These are phyloP conservation scores for Sphyrna mokarran DNA, from an alignment of 2,113 vertebrate species.

Conservation along the genomic window DNA sequence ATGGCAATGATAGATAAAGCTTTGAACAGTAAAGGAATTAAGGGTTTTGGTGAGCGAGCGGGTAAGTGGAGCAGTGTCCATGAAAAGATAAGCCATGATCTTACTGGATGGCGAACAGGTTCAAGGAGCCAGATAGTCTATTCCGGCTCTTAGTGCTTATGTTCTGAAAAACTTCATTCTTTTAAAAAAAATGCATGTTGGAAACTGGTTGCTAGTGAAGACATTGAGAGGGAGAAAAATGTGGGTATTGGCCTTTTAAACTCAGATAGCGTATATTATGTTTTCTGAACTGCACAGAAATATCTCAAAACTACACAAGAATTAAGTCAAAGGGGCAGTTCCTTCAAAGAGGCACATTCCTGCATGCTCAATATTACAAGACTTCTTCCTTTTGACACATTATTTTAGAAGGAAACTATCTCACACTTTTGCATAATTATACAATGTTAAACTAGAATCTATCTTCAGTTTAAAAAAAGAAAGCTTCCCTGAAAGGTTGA, in stretches of 20 bases:
- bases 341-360: neutral
- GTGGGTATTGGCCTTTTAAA: no score
- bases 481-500: neutral
- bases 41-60: no score
- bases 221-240: neutral
- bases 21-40: no score
- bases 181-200: neutral
- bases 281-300: neutral
- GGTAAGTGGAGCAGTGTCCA: no score
- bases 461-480: neutral
- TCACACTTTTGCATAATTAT: neutral
- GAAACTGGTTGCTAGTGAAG: neutral
- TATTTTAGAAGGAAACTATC: neutral
- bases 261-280: no score
- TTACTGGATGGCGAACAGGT: no score
- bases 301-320: neutral
- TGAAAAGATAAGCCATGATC: no score
- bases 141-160: no score
- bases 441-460: neutral
- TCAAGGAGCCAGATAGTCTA: no score
- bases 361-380: neutral
- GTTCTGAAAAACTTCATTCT: neutral
- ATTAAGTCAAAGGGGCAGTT: neutral
- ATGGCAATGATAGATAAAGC: no score
- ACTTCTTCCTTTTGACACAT: neutral